These are phyloP conservation scores for Phyllotis vaccarum DNA, from an alignment of 2,797 vertebrate species.

Conservation along the genomic window DNA sequence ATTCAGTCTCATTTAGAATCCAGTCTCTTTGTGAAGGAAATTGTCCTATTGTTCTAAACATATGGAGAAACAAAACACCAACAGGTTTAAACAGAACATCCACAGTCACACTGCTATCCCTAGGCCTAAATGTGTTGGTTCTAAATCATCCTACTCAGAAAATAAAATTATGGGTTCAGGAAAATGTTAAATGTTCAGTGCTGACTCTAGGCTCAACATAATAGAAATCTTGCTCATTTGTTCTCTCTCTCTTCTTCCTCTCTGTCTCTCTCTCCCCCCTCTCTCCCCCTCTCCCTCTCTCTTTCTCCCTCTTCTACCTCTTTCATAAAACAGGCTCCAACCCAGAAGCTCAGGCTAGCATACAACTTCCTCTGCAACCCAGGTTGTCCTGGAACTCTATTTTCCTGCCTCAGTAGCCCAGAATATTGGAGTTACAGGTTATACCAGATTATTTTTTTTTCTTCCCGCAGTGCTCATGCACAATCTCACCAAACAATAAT, in stretches of 20 bases:
- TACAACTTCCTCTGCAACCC: not conserved
- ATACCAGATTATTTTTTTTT: not conserved
- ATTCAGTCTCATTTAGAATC: not conserved
- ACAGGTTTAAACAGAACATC: not conserved
- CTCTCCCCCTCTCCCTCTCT: not conserved
- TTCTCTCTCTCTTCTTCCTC: not conserved
- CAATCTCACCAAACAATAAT: not conserved
- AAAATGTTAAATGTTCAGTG: not conserved
- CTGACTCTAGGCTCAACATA: constrained; percentile 5
- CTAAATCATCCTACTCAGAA: not conserved
- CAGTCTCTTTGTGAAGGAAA: not conserved
- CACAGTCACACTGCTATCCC: not conserved
- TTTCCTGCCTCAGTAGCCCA: not conserved
- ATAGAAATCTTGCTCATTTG: not conserved
- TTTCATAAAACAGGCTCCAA: not conserved
- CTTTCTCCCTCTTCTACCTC: too few species aligned
- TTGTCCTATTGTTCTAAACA: not conserved
- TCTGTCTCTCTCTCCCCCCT: too few species aligned
- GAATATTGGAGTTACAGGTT: not conserved
- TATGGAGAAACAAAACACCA: constrained; percentile 16
- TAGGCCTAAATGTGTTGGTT: not conserved
- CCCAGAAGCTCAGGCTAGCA: not conserved
- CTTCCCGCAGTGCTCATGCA: not conserved
- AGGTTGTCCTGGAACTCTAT: not conserved
- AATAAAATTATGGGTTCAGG: not conserved